A percentile compares a stretch with the other conserved stretches of the same genome.
Conservation (phyloP, 2,888 invertebrate genomes). For the Iselma pallidipennis region DNA sequence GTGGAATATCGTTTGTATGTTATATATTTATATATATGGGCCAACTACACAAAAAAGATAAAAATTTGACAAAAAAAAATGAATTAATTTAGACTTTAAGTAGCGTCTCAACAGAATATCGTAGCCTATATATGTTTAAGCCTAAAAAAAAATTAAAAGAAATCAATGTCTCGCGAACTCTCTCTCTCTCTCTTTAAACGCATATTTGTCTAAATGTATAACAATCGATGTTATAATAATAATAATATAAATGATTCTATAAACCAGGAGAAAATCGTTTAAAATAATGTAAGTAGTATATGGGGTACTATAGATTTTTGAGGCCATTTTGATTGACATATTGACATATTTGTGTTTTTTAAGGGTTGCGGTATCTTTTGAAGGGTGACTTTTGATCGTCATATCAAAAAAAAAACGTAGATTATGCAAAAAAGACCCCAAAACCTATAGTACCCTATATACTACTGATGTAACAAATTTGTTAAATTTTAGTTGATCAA, state of each 20-base stretch:
- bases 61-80: not conserved
- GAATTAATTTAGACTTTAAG: not conserved
- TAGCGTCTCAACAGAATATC: constrained; percentile 17
- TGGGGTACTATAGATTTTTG: too few species aligned
- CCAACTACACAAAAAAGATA: too few species aligned
- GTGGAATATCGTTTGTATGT: not conserved
- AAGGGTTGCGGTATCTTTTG: too few species aligned
- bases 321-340: too few species aligned
- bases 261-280: too few species aligned
- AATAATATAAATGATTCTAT: constrained; percentile 4
- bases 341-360: too few species aligned
- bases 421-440: too few species aligned
- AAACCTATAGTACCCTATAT: too few species aligned
- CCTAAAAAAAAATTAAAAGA: constrained; percentile 25
- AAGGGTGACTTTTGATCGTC: too few species aligned
- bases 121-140: constrained; percentile 34
- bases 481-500: not conserved
- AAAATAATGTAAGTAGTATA: too few species aligned
- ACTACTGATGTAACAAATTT: not conserved
- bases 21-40: too few species aligned
- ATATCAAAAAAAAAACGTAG: too few species aligned
- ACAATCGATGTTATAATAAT: constrained; percentile 27
- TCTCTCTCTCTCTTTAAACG: constrained; percentile 24
- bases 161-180: constrained; percentile 23
- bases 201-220: constrained; percentile 28